Conservation (phyloP, 2,888 invertebrate species). For the Celastrina argiolus region DNA sequence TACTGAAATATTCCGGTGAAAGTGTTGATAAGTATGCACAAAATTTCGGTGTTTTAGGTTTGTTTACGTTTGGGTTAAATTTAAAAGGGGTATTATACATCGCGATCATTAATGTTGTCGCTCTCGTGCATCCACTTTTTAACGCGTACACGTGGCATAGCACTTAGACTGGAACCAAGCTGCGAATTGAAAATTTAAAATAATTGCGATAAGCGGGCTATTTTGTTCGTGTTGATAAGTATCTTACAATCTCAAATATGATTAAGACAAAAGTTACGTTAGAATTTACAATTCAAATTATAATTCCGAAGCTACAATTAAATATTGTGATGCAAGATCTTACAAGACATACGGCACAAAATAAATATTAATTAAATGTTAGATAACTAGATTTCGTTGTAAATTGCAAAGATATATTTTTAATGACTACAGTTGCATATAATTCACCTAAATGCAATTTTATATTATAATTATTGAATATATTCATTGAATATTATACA, state of each 20-base stretch:
- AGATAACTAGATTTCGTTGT: background rate
- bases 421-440: background rate
- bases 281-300: background rate
- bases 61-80: too few relatives aligned
- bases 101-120: too few relatives aligned
- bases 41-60: too few relatives aligned
- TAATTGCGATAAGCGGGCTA: too few relatives aligned
- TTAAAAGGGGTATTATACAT: too few relatives aligned
- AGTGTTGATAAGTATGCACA: too few relatives aligned
- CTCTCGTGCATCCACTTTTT: too few relatives aligned
- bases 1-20: too few relatives aligned
- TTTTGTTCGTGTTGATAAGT: background rate
- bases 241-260: background rate
- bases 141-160: too few relatives aligned
- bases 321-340: constrained; percentile 9
- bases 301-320: background rate
- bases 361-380: background rate
- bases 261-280: background rate
- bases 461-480: background rate
- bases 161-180: too few relatives aligned
- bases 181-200: too few relatives aligned
- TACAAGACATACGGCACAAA: background rate
- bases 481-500: background rate
- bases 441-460: background rate
- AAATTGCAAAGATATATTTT: background rate